These are phyloP conservation scores for Tragelaphus imberbis DNA, from an alignment of 2,113 vertebrate species.

Conservation along the genomic window DNA sequence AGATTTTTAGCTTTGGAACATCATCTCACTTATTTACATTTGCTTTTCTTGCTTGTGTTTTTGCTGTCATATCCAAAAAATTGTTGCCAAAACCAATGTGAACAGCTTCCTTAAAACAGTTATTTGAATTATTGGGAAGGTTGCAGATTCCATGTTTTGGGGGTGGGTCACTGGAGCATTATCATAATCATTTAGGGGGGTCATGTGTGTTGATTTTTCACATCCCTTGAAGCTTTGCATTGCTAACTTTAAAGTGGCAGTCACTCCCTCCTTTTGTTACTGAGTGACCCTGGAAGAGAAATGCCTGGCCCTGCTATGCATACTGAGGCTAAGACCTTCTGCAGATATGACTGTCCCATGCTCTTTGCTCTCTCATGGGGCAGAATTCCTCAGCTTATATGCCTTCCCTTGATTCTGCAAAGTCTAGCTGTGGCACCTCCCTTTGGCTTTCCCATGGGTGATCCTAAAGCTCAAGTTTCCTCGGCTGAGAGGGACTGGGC, in stretches of 20 bases:
- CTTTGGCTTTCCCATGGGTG: not conserved
- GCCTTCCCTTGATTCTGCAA: not conserved
- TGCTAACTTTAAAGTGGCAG: not conserved
- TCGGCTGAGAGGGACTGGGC: not conserved
- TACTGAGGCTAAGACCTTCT: not conserved
- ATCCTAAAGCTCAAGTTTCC: not conserved
- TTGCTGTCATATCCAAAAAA: not conserved
- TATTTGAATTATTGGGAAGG: not conserved
- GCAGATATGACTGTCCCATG: not conserved
- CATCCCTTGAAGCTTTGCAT: not conserved
- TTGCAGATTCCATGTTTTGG: not conserved
- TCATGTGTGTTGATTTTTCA: not conserved
- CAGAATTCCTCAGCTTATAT: not conserved
- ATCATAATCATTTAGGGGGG: not conserved
- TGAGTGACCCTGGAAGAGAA: not conserved
- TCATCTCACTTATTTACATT: not conserved
- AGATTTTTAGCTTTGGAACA: not conserved
- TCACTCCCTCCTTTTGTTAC: not conserved
- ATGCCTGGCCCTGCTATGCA: not conserved
- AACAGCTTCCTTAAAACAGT: not conserved
- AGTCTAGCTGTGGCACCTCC: not conserved
- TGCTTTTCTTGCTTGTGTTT: not conserved
- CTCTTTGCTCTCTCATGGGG: not conserved
- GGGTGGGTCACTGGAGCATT: not conserved
- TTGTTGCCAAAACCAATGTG: not conserved